These are phyloP conservation scores for Taurulus bubalis DNA, from an alignment of 2,113 vertebrate species.

Conservation along the genomic window DNA sequence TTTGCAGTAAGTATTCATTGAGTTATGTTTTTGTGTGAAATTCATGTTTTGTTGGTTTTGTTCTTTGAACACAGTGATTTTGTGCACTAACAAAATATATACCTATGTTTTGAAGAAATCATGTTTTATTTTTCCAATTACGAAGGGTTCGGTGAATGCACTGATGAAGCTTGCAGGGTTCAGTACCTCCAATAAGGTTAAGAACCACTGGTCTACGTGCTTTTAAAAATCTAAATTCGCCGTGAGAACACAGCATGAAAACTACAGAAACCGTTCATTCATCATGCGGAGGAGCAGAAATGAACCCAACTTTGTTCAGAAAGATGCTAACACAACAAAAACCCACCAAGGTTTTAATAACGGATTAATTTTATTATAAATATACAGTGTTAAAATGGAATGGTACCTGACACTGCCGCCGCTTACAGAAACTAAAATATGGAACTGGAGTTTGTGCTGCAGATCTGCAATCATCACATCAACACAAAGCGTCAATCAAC, in stretches of 20 bases:
- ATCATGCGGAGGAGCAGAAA: not conserved
- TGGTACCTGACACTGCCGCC: slow-evolving; percentile 73
- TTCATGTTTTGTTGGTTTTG: no score
- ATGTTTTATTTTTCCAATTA: no score
- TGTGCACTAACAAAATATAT: no score
- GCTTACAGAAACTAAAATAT: slow-evolving; percentile 35
- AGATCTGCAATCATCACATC: slow-evolving; percentile 20
- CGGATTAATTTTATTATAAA: slow-evolving; percentile 78
- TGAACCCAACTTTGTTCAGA: not conserved
- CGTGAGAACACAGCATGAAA: not conserved
- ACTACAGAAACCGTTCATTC: not conserved
- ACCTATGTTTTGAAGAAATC: no score
- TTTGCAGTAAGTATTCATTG: no score
- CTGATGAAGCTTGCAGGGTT: no score
- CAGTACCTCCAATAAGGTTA: no score
- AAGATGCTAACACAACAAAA: not conserved
- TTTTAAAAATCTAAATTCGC: not conserved
- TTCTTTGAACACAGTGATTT: no score
- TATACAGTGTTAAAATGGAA: slow-evolving; percentile 80
- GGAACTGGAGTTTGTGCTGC: slow-evolving; percentile 40
- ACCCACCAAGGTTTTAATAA: slow-evolving; percentile 14
- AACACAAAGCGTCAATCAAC: not conserved
- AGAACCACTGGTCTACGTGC: no score
- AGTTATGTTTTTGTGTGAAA: no score
- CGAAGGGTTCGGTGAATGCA: no score